These are phyloP conservation scores for Scaptomyza hsui DNA, from an alignment of 1,140 invertebrate species.

Conservation along the genomic window DNA sequence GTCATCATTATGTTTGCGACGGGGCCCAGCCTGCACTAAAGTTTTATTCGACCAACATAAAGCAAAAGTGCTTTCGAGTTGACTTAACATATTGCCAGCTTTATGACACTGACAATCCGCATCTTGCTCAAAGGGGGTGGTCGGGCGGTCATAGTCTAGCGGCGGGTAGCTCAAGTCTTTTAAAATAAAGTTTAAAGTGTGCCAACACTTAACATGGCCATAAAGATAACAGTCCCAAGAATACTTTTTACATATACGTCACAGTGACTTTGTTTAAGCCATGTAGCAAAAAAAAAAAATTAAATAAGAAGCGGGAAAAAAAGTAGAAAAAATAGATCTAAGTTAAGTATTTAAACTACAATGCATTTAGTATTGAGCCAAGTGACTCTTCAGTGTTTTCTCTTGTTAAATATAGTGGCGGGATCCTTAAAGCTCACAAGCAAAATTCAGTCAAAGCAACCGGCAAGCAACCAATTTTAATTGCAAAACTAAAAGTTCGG, in stretches of 20 bases:
- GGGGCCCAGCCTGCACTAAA: conserved; percentile 64
- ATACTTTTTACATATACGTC: conserved; percentile 1
- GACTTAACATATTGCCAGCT: conserved; percentile 70
- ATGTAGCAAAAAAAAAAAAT: neutral
- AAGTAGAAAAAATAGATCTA: no score
- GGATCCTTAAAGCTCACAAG: neutral
- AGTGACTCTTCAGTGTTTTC: no score
- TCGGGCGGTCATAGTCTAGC: neutral
- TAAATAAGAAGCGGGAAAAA: no score
- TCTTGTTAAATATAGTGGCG: no score
- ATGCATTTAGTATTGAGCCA: no score
- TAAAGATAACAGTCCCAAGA: conserved; percentile 58
- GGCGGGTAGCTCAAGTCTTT: conserved; percentile 15
- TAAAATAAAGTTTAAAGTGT: conserved; percentile 63
- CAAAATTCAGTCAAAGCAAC: conserved; percentile 14
- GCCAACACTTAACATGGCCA: conserved; percentile 73
- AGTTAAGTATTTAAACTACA: no score
- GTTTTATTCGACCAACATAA: conserved; percentile 77
- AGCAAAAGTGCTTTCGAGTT: conserved; percentile 78
- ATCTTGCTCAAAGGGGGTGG: conserved; percentile 1
- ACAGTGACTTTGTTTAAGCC: neutral
- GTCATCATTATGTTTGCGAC: conserved; percentile 45
- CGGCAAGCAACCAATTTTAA: conserved; percentile 53
- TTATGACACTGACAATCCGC: conserved; percentile 46
- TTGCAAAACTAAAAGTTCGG: conserved; percentile 56